A percentile compares a stretch with the other conserved stretches of the same genome.
Evolutionary conservation across 1,140 invertebrate genomes (phyloP).

Genomic region (Aporrectodea caliginosa): DNA sequence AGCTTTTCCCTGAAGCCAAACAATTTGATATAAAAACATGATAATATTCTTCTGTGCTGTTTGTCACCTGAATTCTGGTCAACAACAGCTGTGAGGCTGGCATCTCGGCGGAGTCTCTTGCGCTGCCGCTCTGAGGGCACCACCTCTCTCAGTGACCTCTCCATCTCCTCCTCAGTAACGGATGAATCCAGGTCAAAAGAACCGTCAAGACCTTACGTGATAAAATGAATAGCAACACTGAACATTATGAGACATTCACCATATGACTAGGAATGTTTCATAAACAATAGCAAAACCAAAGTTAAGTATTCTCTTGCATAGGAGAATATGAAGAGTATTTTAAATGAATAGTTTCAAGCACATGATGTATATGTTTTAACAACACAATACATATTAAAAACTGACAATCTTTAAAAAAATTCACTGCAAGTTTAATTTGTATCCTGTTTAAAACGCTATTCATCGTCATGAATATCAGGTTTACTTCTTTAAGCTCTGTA

Average conservation of each 20-base stretch:
- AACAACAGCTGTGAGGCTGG: background rate
- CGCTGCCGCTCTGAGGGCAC: background rate
- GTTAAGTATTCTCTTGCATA: background rate
- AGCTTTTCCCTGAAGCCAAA: background rate
- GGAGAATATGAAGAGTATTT: no score
- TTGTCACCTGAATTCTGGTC: background rate
- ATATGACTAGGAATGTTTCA: background rate
- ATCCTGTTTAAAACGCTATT: no score
- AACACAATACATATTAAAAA: no score
- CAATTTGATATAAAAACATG: background rate
- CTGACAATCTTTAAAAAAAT: no score
- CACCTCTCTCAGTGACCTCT: background rate
- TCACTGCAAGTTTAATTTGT: no score
- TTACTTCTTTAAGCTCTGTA: no score
- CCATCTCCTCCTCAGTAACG: background rate
- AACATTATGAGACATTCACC: no score
- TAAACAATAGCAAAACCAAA: background rate
- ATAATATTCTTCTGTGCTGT: background rate
- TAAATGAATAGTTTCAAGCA: no score
- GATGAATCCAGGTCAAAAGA: background rate
- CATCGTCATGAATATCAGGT: no score
- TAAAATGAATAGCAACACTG: background rate
- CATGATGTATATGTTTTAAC: no score
- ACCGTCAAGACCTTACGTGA: background rate
- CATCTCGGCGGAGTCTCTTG: background rate